These are phyloP conservation scores for Microcebus griseorufus DNA, from an alignment of 2,113 vertebrate species.

Conservation along the genomic window DNA sequence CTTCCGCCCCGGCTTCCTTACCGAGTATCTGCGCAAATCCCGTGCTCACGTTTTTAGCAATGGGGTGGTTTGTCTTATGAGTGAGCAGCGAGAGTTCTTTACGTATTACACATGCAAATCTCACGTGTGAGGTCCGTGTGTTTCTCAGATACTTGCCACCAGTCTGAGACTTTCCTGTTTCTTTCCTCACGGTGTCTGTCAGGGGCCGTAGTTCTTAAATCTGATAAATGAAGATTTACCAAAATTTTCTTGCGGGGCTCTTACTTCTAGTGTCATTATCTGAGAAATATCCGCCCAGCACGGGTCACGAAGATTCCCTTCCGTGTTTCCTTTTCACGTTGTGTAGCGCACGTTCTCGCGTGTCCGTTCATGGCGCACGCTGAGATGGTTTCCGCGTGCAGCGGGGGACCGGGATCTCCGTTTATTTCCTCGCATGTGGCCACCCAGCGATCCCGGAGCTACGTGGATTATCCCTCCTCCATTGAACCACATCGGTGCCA, in stretches of 20 bases:
- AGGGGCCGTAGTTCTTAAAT: background rate
- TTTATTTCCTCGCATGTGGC: background rate
- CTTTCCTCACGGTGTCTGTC: background rate
- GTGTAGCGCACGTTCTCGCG: background rate
- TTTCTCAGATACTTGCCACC: background rate
- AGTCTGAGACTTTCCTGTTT: background rate
- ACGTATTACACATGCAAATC: background rate
- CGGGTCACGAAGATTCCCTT: background rate
- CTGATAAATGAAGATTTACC: background rate
- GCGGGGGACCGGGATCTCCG: background rate
- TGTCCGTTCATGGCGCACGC: too few species aligned
- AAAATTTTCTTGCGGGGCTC: background rate
- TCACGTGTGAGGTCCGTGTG: background rate
- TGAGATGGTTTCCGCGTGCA: background rate
- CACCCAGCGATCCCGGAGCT: too few species aligned
- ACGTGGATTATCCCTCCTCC: rapidly evolving
- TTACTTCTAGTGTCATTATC: background rate
- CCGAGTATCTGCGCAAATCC: background rate
- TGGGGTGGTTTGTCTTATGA: background rate
- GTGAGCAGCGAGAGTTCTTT: background rate
- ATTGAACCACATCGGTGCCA: too few species aligned
- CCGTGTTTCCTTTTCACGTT: background rate
- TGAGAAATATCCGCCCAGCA: background rate
- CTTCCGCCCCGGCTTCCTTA: background rate
- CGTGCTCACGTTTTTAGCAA: background rate